Evolutionary conservation across 2,888 invertebrate species (phyloP), one percentile per base, ranked within the genome.

Genomic region (Nomada lathburiana): DNA sequence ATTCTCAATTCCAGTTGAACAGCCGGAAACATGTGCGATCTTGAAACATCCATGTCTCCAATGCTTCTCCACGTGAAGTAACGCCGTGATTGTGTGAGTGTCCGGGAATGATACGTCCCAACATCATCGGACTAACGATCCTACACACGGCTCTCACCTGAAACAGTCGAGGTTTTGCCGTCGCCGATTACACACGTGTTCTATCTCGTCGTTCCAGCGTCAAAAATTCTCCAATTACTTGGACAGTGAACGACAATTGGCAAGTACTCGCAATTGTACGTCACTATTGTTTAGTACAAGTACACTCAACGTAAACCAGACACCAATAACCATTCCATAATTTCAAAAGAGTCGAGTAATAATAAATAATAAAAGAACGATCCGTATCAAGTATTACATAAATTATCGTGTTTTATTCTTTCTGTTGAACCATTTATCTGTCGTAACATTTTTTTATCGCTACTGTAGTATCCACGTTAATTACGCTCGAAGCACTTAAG

Each of bases 91-190:
- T 10, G 44, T 44, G 44, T 52, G 55, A 70, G 63, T 52, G 42
- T 55, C 36, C 57, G 50, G 52, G 62, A 59, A 74, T 69, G 53
- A 23, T 47, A 26, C 50, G 57, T 71, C 67, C 29, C 69, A 74
- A 44, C 60, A 77, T 80, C 76, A 80, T 82, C 71, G 67, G 62
- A 26, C 73, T 69, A 83, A 82, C 78, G 64, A 82, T 62, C 62
- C 59, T 59, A 68, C 59, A 69, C 76, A 36, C 72, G 65, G 80
- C 86, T 80, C 86, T 87, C 86, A 84, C 82, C 68, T 70, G 76
- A 55, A 67, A 76, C 88, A 87, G 87, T 87, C 80, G 82, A 52
- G 64, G 67, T 63, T 59, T 71, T 73, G 44, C 87, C 82, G 76
- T 44, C 82, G 75, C 42, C 68, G 63, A 55, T 73, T 67, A 63